Evolutionary conservation across 2,113 vertebrate species (phyloP), one percentile per base, ranked within the genome.

Genomic region (Amblyopsis rosae): DNA sequence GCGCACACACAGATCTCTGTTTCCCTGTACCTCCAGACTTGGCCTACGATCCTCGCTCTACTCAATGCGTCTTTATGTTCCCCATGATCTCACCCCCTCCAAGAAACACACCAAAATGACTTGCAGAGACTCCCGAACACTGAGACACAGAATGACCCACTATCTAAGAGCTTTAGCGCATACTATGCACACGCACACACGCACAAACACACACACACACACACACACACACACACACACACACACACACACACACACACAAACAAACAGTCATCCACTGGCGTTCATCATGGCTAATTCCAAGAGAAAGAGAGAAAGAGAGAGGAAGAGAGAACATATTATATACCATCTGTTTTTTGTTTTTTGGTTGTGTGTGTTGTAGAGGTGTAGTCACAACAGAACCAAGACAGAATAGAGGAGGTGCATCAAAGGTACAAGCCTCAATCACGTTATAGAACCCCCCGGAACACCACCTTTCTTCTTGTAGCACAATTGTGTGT

Each of bases 1-100:
- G 1, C 46, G 17, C 46, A 69, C 62, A 81, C 72, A 55, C 67
- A 75, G 75, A 81, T 74, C 80, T 62, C 73, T 84, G 69, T 85
- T 85, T 80, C 85, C 77, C 73, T 45, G 63, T 80, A 90, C 84
- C 83, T 89, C 84, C 83, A 84, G 82, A 90, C 85, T 91, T 91
- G 90, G 89, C 87, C 90, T 84, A 84, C 73, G 75, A 26, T 70
- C 89, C 82, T 77, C 68, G 55, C 83, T 89, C 82, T 72, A 80
- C 89, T 92, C 91, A 93, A 91, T 90, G 90, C 75, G 85, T 89
- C 92, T 92, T 92, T 92, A 92, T 92, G 87, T 85, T 90, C 80
- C 82, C 84, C 87, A 90, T 92, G 92, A 93, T 87, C 90, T 92
- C 92, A 92, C 80, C 76, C 88, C 19, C 80, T 87, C 85, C 82